Evolutionary conservation across 2,113 vertebrate genomes (phyloP).

Genomic region (Limanda limanda): DNA sequence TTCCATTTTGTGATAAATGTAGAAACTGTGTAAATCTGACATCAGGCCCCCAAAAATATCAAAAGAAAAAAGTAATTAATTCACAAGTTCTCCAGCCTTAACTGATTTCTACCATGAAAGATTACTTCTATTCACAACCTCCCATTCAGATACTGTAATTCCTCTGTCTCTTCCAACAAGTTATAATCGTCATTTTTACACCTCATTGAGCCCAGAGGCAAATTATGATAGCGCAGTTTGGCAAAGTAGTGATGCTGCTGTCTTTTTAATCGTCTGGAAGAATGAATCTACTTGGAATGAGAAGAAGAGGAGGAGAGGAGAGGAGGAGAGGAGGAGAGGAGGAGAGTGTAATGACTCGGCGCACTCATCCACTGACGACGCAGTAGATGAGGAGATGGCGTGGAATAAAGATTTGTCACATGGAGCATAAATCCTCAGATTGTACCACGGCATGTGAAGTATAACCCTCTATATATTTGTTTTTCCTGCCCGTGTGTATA

Average conservation of each 20-base stretch:
- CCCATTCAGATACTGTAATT: conserved; percentile 15
- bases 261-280: conserved; percentile 56
- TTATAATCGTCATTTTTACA: conserved; percentile 56
- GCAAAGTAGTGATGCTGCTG: conserved; percentile 60
- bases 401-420: conserved; percentile 48
- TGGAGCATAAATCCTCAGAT: conserved; percentile 9
- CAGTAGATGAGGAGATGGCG: conserved; percentile 4
- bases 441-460: not conserved
- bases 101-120: conserved; percentile 28
- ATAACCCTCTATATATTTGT: not conserved
- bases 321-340: not conserved
- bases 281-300: conserved; percentile 63
- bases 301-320: not conserved
- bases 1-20: conserved; percentile 34
- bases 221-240: conserved; percentile 48
- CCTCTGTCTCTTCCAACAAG: conserved; percentile 39
- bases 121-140: conserved; percentile 32
- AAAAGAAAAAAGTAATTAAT: conserved; percentile 44
- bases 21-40: conserved; percentile 7
- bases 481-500: not conserved
- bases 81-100: conserved; percentile 27
- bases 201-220: conserved; percentile 50
- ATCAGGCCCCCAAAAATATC: conserved; percentile 21
- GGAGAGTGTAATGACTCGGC: conserved; percentile 41
- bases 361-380: too few species aligned